These are phyloP conservation scores for Pseudomyrmex sp. DNA, from an alignment of 1,140 invertebrate genomes.

Conservation along the genomic window DNA sequence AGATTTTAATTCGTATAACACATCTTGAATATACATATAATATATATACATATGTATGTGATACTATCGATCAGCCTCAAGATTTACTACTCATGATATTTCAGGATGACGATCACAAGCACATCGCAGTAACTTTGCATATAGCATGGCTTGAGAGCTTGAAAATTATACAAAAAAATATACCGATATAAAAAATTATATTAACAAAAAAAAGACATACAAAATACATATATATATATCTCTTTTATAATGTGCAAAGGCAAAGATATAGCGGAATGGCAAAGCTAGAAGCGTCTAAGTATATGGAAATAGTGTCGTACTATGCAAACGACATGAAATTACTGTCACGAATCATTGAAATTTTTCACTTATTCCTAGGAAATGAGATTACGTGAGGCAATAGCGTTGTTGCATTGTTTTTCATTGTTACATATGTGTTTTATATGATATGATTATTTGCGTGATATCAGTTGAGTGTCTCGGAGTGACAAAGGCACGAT, in stretches of 20 bases:
- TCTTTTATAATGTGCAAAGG: slow-evolving; percentile 14
- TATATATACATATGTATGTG: not conserved
- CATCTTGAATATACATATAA: not conserved
- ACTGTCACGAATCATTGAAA: slow-evolving; percentile 5
- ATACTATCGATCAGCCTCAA: slow-evolving; percentile 9
- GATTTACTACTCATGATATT: slow-evolving; percentile 42
- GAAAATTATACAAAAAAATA: slow-evolving; percentile 38
- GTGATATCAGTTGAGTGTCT: slow-evolving; percentile 4
- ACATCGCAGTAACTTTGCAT: slow-evolving; percentile 64
- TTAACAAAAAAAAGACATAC: not conserved
- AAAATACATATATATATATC: slow-evolving; percentile 36
- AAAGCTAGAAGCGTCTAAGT: not conserved
- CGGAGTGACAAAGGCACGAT: not conserved
- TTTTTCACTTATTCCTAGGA: slow-evolving; percentile 29
- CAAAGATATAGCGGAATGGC: not conserved
- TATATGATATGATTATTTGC: slow-evolving; percentile 43
- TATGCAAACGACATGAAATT: slow-evolving; percentile 3
- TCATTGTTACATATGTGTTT: slow-evolving; percentile 12
- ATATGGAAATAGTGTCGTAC: slow-evolving; percentile 6
- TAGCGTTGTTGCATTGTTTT: not conserved
- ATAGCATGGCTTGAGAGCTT: slow-evolving; percentile 61
- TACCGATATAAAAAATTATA: slow-evolving; percentile 38
- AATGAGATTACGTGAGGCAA: slow-evolving; percentile 11
- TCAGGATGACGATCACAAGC: slow-evolving; percentile 50
- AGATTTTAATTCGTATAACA: slow-evolving; percentile 5